Evolutionary conservation across 2,113 vertebrate species (phyloP), one percentile per base, ranked within the genome.

Genomic region (Hiodon alosoides): DNA sequence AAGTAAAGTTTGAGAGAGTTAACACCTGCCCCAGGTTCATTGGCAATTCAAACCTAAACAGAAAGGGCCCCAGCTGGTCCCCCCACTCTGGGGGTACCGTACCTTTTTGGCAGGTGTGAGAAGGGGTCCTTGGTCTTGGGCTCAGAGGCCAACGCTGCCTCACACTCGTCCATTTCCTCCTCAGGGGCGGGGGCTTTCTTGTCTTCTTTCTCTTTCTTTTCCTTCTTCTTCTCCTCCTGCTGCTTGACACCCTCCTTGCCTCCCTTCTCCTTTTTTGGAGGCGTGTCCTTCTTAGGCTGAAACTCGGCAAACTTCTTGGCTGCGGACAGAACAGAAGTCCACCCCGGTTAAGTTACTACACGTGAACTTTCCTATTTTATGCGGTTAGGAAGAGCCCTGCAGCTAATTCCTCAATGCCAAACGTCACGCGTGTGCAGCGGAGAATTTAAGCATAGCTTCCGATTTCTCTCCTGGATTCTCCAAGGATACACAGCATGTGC

Each of bases 41-140:
- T 50, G 1, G 2, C 6, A 48, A 31, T 31, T 1, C 0, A 31
- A 31, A 31, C 31, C 31, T 31, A 31, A 31, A 31, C 31, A 31
- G 31, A 31, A 31, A 0, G 31, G 31, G 31, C 31, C 31, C 31
- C 31, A 31, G 31, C 31, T 0, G 31, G 31, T 31, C 31, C 31
- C 31, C 13, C 59, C 16, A n/a, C 1, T n/a, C 9, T 68, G 67
- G 46, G 54, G 17, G 60, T 10, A 14, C 13, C 14, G 5, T 86
- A 97, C 95, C 94, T 97, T 83, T 94, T 96, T 55, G 95, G 87
- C 71, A 97, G 87, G 75, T 91, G 91, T 82, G 93, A 93, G 68
- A 92, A 97, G n/a, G 95, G 95, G 77, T 97, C 95, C 87, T 96
- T 95, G 58, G 92, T 69, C 89, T 96, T 96, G 3, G 95, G 95